phyloP scores from a whole-genome alignment of 2,797 vertebrate species.

The Eidolon dupreanum region DNA sequence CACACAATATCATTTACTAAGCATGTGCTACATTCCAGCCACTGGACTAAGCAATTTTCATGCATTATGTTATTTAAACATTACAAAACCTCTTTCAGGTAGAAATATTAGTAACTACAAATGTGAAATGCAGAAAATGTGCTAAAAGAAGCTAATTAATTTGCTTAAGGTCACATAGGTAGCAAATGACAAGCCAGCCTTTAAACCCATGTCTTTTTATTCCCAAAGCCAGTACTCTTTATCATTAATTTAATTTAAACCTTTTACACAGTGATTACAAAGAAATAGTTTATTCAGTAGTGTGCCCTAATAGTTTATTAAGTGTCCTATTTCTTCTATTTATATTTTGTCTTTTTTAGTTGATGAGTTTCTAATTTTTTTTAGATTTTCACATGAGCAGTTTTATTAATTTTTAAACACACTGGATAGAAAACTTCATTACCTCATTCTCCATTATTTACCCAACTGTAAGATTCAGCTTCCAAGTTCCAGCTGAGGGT shows the following conservation, averaged over 20 bases:
- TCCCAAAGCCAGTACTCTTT: not conserved
- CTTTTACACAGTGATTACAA: constrained; percentile 5
- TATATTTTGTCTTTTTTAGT: constrained; percentile 49
- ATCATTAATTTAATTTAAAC: constrained; percentile 21
- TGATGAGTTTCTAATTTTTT: constrained; percentile 50
- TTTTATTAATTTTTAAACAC: constrained; percentile 10
- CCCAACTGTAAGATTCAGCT: constrained; percentile 58
- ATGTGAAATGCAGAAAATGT: not conserved
- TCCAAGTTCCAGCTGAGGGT: constrained; percentile 64
- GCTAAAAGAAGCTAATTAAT: not conserved
- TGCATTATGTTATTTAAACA: not conserved
- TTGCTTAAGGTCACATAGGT: not conserved
- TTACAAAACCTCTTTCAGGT: not conserved
- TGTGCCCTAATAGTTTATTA: constrained; percentile 15
- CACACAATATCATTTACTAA: not conserved
- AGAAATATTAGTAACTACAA: not conserved
- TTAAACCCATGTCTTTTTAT: not conserved
- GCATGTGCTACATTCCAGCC: not conserved
- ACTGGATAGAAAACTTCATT: constrained; percentile 60
- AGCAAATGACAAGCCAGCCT: not conserved
- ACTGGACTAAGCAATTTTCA: not conserved
- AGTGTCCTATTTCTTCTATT: not conserved
- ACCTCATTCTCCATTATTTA: constrained; percentile 75
- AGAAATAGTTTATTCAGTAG: constrained; percentile 2
- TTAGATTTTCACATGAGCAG: constrained; percentile 31